Base-by-base conservation (phyloP, 1,140 invertebrate genomes). In the Littorina saxatilis region DNA sequence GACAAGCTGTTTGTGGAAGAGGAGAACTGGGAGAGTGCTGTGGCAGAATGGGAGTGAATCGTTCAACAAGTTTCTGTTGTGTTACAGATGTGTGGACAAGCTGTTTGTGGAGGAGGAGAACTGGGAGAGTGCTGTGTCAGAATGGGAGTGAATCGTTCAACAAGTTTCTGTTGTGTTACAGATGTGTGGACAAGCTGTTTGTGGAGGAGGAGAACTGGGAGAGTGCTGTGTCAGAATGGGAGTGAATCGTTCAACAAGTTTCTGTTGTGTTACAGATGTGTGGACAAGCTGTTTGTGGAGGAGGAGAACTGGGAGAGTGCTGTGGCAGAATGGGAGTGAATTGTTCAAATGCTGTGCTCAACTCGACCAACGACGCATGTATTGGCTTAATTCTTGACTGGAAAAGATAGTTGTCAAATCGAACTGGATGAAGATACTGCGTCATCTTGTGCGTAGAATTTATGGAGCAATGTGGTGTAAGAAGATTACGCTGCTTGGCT, bases 1-100 rank as follows among this genome's bases (percentile, higher is more conserved):
- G 88, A 90, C 52, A 88, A 88, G 63, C 85, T 87, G 29, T 91
- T 91, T 82, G 84, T 89, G 79, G 90, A 90, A 81, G 88, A 89
- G 52, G 82, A 83, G 37, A 82, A 86, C 35, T 86, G 84, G 84
- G 43, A 52, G 15, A 66, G 20, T 55, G 86, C 86, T 3, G 86
- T 88, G 63, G 70, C 85, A 52, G 88, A 89, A 61, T 86, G 85
- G 85, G 83, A 86, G 29, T 83, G 63, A 80, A 63, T 5, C 5
- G 13, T 0, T 70, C 47, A 50, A 63, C 55, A n/a, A n/a, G n/a
- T n/a, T n/a, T n/a, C n/a, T n/a, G n/a, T n/a, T n/a, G n/a, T n/a
- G n/a, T n/a, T n/a, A n/a, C 83, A 88, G 88, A 61, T 87, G 88
- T 83, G 86, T 91, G 37, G 88, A 90, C 52, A 89, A 88, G 66